Evolutionary conservation across 1,140 invertebrate species (phyloP), one percentile per base, ranked within the genome.

Genomic region (Platyura marginata): DNA sequence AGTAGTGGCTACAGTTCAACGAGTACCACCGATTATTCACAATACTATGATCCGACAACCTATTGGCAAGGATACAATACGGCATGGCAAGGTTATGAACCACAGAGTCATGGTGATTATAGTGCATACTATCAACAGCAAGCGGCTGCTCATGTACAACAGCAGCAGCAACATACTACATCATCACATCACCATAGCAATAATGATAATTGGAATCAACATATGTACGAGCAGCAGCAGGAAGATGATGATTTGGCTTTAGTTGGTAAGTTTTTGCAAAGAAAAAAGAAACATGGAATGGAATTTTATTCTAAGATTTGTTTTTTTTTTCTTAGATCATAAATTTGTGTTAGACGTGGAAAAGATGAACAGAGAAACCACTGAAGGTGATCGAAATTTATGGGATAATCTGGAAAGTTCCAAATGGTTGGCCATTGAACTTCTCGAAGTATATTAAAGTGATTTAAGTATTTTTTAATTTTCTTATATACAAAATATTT

Each of bases 341-440:
- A 80, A 80, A 46, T 62, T 70, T 42, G 63, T 71, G 21, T 54
- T 83, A 20, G 81, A 87, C 51, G 56, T 79, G 5, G 81, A 86
- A 15, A 75, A 76, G 52, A 55, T 78, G 45, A 87, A 86, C 54
- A 66, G 74, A 46, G 81, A 86, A 45, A 66, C 72, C 29, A 69
- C 80, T 23, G 77, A 85, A 44, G 69, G 76, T 33, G 79, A 84
- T 52, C 69, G 75, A 36, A 77, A 74, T 45, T 59, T 86, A 1
- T 87, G 81, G 75, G 81, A 84, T 62, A 76, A 75, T n/a, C 50
- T 87, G 21, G 81, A 86, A 56, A 74, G 75, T 48, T 83, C 80
- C 3, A 79, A 81, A 50, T 86, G 81, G 81, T 59, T 78, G 46
- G 73, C 76, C 9, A 68, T 68, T 44, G 74, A 76, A 35, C 69